These are phyloP conservation scores for Acleris literana DNA, from an alignment of 2,888 invertebrate species.

Conservation along the genomic window DNA sequence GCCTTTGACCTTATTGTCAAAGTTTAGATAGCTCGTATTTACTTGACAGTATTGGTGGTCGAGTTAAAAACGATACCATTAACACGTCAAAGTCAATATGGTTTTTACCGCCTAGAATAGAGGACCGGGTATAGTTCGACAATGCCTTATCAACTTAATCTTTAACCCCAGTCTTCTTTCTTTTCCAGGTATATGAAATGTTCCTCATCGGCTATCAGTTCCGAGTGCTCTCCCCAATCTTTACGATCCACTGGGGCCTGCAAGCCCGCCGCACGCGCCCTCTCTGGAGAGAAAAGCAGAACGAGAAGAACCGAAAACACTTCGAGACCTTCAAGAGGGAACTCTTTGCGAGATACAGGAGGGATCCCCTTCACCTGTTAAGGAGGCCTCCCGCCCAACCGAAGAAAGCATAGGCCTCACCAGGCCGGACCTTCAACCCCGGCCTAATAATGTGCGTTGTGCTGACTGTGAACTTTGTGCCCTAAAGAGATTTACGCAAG, in stretches of 20 bases:
- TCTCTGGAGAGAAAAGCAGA: slow-evolving; percentile 94
- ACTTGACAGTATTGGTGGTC: no score
- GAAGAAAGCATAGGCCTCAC: slow-evolving; percentile 78
- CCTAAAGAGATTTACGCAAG: background rate
- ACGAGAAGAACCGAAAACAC: slow-evolving; percentile 90
- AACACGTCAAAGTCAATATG: no score
- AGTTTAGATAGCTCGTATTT: no score
- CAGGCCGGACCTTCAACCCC: slow-evolving; percentile 67
- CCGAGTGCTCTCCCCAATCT: slow-evolving; percentile 93
- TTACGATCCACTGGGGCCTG: slow-evolving; percentile 95
- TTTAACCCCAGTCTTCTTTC: background rate
- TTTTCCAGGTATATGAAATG: slow-evolving; percentile 94
- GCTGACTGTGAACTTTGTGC: slow-evolving; percentile 40
- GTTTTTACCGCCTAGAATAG: no score
- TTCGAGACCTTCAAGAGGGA: slow-evolving; percentile 93
- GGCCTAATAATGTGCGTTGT: slow-evolving; percentile 60
- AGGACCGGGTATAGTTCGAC: no score
- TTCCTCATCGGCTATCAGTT: slow-evolving; percentile 94
- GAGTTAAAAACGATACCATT: no score
- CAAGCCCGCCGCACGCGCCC: slow-evolving; percentile 91
- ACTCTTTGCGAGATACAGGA: slow-evolving; percentile 89
- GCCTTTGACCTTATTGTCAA: no score
- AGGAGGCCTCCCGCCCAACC: slow-evolving; percentile 60
- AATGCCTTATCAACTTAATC: no score
- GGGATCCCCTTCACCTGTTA: slow-evolving; percentile 84